These are phyloP conservation scores for Eulacestoma nigropectus DNA, from an alignment of 2,113 vertebrate species.

Conservation along the genomic window DNA sequence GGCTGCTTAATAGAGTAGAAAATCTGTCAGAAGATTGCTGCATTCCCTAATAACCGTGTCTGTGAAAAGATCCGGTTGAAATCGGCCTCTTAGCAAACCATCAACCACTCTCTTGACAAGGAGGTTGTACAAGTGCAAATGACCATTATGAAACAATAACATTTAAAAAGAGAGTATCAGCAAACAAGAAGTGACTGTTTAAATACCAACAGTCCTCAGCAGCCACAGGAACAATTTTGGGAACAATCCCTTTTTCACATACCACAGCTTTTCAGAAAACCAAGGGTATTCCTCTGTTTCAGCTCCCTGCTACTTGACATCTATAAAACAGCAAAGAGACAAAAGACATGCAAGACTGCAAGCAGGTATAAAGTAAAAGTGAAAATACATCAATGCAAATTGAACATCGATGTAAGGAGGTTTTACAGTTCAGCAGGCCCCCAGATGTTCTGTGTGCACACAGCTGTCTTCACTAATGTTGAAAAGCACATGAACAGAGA, in stretches of 20 bases:
- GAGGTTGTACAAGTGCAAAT: neutral
- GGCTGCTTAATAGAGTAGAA: slow-evolving; percentile 7
- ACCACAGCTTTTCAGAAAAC: neutral
- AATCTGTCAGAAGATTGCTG: neutral
- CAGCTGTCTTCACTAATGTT: neutral
- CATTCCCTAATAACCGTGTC: neutral
- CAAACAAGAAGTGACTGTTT: neutral
- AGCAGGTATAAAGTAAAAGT: neutral
- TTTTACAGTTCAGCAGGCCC: neutral
- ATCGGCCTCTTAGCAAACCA: neutral
- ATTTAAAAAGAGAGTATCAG: neutral
- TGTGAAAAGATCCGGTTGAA: neutral
- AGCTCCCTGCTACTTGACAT: neutral
- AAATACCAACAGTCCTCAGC: neutral
- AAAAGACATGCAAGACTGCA: neutral
- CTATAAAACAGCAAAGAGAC: neutral
- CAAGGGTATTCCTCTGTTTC: neutral
- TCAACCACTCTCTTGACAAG: neutral
- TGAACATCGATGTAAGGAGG: neutral
- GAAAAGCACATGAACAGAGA: neutral
- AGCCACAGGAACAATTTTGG: neutral
- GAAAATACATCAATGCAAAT: neutral
- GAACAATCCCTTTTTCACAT: neutral
- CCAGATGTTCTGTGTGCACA: slow-evolving; percentile 5
- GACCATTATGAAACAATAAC: neutral